These are phyloP conservation scores for Pangasius sanitwongsei DNA, from an alignment of 2,797 vertebrate genomes.

Conservation along the genomic window DNA sequence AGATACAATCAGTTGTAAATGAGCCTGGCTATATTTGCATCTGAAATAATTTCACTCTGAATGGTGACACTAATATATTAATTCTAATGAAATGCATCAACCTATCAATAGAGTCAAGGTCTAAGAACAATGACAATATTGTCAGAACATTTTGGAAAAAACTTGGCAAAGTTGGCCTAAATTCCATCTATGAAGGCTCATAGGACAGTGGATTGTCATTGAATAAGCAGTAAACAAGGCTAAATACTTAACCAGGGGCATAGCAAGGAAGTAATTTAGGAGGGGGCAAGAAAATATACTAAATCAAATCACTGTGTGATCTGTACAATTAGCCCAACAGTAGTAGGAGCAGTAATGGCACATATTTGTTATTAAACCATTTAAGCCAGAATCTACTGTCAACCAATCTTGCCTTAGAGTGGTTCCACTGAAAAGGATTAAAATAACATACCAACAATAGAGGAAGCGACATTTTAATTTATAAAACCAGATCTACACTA, in stretches of 20 bases:
- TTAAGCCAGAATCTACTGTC: neutral
- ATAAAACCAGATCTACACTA: neutral
- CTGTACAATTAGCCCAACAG: neutral
- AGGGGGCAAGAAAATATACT: neutral
- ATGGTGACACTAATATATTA: constrained; percentile 54
- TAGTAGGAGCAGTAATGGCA: neutral
- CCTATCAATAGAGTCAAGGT: neutral
- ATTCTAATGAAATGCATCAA: constrained; percentile 48
- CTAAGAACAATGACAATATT: constrained; percentile 23
- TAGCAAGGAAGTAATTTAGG: neutral
- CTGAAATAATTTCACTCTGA: constrained; percentile 53
- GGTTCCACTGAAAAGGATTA: neutral
- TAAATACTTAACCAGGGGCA: neutral
- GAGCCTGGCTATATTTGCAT: constrained; percentile 44
- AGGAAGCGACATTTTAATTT: neutral
- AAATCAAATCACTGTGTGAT: neutral
- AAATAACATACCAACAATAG: neutral
- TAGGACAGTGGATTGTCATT: neutral
- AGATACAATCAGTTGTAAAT: constrained; percentile 43
- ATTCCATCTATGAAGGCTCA: constrained; percentile 30
- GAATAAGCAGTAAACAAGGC: neutral
- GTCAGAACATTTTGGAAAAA: constrained; percentile 5
- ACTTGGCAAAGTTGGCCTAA: neutral
- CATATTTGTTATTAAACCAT: neutral
- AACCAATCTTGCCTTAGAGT: neutral